Percentiles rank a stretch among this genome's conserved stretches.
phyloP scores from a whole-genome alignment of 1,140 invertebrate species.

The Callitettix versicolor region DNA sequence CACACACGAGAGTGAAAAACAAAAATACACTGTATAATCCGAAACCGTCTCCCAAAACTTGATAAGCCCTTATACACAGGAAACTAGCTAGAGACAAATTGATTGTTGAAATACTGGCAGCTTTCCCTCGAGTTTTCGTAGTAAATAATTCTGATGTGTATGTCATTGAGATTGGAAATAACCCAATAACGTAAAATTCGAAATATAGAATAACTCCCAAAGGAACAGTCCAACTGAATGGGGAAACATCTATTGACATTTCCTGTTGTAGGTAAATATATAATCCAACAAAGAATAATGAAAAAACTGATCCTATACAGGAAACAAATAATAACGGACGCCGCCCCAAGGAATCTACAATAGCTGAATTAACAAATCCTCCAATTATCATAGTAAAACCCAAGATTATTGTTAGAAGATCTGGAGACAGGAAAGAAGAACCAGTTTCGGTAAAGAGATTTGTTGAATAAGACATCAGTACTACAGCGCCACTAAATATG shows the following conservation, averaged over 20 bases:
- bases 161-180: constrained; percentile 17
- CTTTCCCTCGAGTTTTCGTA: constrained; percentile 15
- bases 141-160: constrained; percentile 21
- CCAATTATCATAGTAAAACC: not conserved
- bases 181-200: constrained; percentile 17
- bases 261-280: not conserved
- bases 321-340: not conserved
- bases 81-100: constrained; percentile 31
- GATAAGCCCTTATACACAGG: constrained; percentile 65
- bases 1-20: constrained; percentile 59
- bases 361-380: not conserved
- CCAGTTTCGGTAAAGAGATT: not conserved
- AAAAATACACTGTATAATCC: constrained; percentile 62
- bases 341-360: not conserved
- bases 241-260: not conserved
- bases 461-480: constrained; percentile 22
- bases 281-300: not conserved
- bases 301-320: not conserved
- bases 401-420: not conserved
- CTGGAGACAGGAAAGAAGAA: not conserved
- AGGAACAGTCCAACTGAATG: constrained; percentile 13
- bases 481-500: constrained; percentile 21
- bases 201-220: constrained; percentile 12
- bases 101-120: constrained; percentile 14
- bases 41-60: constrained; percentile 41